phyloP scores from a whole-genome alignment of 2,888 invertebrate species.

The Mesoligia furuncula region DNA sequence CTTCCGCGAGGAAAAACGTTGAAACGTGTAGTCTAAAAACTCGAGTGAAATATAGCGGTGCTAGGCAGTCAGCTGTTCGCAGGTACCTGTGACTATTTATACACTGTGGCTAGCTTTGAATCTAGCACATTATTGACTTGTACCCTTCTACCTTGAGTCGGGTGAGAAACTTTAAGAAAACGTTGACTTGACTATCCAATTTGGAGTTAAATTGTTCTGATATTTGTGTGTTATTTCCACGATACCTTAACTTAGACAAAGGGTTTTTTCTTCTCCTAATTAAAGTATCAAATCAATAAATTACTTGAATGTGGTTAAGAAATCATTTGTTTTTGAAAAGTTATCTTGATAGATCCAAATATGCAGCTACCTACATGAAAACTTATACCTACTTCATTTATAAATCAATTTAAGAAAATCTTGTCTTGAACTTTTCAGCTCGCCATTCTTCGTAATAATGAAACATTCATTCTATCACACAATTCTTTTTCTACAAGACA shows the following conservation, averaged over 20 bases:
- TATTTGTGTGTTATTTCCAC: not conserved
- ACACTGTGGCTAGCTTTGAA: conserved; percentile 6
- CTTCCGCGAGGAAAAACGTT: conserved; percentile 50
- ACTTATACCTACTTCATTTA: not conserved
- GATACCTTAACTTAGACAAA: too few relatives aligned
- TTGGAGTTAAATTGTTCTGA: not conserved
- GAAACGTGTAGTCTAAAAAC: conserved; percentile 49
- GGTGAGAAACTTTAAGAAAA: conserved; percentile 14
- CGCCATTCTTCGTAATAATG: not conserved
- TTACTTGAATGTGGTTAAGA: not conserved
- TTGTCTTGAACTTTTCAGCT: not conserved
- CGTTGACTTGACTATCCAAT: not conserved
- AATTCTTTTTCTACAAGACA: not conserved
- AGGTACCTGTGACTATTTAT: conserved; percentile 39
- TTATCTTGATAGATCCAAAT: not conserved
- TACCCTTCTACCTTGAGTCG: conserved; percentile 8
- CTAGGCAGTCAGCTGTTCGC: conserved; percentile 3
- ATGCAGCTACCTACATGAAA: not conserved
- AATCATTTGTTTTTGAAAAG: not conserved
- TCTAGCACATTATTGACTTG: conserved; percentile 16
- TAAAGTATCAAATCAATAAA: not conserved
- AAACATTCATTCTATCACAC: conserved; percentile 7
- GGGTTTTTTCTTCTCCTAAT: not conserved
- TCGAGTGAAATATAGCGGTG: conserved; percentile 46
- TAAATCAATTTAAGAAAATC: not conserved